Base-by-base conservation (phyloP, 2,113 vertebrate genomes). In the Dipodomys merriami region DNA sequence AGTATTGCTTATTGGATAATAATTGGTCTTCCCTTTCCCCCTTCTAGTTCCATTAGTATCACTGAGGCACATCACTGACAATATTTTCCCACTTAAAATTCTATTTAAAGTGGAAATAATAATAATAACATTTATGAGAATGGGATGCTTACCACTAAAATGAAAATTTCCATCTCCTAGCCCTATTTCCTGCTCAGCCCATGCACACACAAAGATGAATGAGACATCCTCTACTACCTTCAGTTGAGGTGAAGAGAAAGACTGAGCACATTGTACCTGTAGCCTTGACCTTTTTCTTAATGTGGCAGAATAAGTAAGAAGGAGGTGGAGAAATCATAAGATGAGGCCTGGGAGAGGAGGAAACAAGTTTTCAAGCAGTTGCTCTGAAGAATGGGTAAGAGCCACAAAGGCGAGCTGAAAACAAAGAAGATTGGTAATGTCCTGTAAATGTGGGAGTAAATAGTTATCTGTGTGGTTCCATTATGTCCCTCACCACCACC, bases 121-220 rank as follows among this genome's bases (percentile, higher is more conserved):
- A 39, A 39, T 39, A 67, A 16, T 44, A 35, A 89, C 80, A 79
- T 69, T 83, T 77, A 86, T n/a, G 84, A 80, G 15, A 72, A 83
- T 91, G 74, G n/a, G 2, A 73, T 67, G 88, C 62, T 88, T 73
- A 39, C 88, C 9, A 49, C 46, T 76, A 62, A 90, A 81, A 64
- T 82, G 53, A 87, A 77, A 92, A 22, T 67, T 83, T n/a, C 18
- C 12, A 19, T 72, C 62, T 25, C 18, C 73, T 57, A 82, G 35
- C 25, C 29, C 10, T 77, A 10, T 3, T 68, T 83, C 62, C 10
- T 68, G 53, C 39, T 22, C 13, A 68, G 9, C 9, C 18, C 72
- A 1, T 67, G 60, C 11, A 49, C 53, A 29, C 6, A 62, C 49
- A 83, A 7, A 71, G 30, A 65, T 10, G 5, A 85, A 67, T 10